Evolutionary conservation across 2,797 vertebrate species (phyloP), one percentile per base, ranked within the genome.

Genomic region (Acestrorhynchus altus): DNA sequence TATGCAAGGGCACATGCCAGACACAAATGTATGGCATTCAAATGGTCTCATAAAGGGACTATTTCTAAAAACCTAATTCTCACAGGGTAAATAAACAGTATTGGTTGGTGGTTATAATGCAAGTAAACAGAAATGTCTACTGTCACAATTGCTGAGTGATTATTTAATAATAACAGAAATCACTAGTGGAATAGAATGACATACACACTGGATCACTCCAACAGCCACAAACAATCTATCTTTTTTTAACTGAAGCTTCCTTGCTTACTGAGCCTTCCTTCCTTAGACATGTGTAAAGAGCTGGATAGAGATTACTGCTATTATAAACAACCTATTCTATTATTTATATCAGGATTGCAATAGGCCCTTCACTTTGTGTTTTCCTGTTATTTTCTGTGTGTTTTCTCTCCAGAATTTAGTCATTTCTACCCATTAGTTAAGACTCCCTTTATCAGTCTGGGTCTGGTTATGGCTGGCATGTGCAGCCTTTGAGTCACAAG

Each of bases 201-300:
- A 49, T 73, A 63, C 12, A 7, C 77, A 56, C n/a, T n/a, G 44
- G 67, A 80, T 69, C 59, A 73, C 15, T 44, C 57, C 66, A 72
- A 72, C 82, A 11, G 56, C 49, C 63, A 57, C 44, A 16, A 11
- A 46, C 57, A 66, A 70, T n/a, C 52, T 59, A 81, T 78, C 76
- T 46, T 76, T 16, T 20, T 47, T 60, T 69, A 76, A 65, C 70
- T 54, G 15, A 78, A 57, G 75, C 67, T 83, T 81, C 79, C 79
- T 83, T 20, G 42, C 65, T 69, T 72, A 65, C 70, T 54, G 15
- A 78, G 51, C 72, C 67, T 83, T 81, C 79, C 79, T 83, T 83
- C 72, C 76, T 57, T 60, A 46, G 18, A 56, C 72, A 73, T 81
- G 49, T 78, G 77, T 49, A 76, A 22, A 18, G 59, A 67, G 0